Base-by-base conservation (phyloP, 2,113 vertebrate genomes). In the Ondatra zibethicus region DNA sequence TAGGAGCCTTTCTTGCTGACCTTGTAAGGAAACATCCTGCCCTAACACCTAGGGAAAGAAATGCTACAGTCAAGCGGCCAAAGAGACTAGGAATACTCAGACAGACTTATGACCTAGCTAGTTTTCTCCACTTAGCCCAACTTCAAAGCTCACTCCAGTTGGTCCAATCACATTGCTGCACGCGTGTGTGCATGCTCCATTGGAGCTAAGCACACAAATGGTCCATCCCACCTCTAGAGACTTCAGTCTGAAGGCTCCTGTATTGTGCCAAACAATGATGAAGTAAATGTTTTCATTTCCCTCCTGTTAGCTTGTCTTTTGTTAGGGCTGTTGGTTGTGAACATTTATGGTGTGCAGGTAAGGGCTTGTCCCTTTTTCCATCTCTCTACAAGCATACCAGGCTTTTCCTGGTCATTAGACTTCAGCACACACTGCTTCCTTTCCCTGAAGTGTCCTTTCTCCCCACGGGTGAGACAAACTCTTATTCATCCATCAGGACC, bases 311-410 rank as follows among this genome's bases (percentile, higher is more conserved):
- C 39, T 61, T 61, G 61, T 27, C 70, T 55, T 85, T 68, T 77
- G 52, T n/a, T 23, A 47, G 80, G 88, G 55, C 14, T 85, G 29
- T 16, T 19, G 23, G 39, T n/a, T 33, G 4, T 31, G 63, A 36
- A 29, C 2, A 12, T 23, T 58, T 50, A 14, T 36, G 81, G 33
- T 23, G 0, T 8, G 4, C 31, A 47, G 19, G n/a, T 47, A 65
- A 72, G 73, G 31, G 33, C 85, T 66, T 39, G 17, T 63, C 36
- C 23, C 73, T 29, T 77, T 76, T 27, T 14, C 61, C 4, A 23
- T 6, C 19, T 7, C 36, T 63, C 6, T 29, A 31, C 12, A 36
- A 16, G 13, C 3, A 8, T 5, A 5, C 12, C 8, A 4, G 36
- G 39, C 21, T 33, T 90, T 95, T 63, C 27, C 92, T 72, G 29